Base-by-base conservation (phyloP, 2,113 vertebrate species). In the Burhinus bistriatus region DNA sequence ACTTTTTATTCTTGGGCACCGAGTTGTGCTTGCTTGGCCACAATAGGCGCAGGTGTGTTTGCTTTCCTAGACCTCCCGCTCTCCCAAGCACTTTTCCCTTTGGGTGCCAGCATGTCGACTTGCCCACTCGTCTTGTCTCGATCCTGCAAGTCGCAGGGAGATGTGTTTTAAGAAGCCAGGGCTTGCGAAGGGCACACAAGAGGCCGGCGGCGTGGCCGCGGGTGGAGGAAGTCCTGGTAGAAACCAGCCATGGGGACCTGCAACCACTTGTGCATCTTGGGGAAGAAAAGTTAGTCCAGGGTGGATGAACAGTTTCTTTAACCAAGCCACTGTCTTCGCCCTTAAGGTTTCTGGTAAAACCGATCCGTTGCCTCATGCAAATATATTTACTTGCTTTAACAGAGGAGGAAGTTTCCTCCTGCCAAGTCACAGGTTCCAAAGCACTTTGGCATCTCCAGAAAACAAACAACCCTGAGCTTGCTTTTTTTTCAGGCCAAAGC, bases 341-440 rank as follows among this genome's bases (percentile, higher is more conserved):
- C 77, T 84, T 23, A 6, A 38, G 70, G 25, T 58, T 95, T 90
- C 94, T 82, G 73, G 65, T 95, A 87, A 95, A 91, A 12, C 25
- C 5, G 1, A 42, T 16, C 15, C 0, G 3, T 51, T 25, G 47
- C 59, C 40, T 32, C 49, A 65, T 52, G 66, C 22, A 69, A 91
- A 82, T 38, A 10, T 4, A 44, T 91, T 95, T 86, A 70, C 58
- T 66, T 65, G 66, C 52, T 70, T 72, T 34, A 55, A 21, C 49
- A 18, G 70, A 95, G 2, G n/a, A 96, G 96, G 95, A 97, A 97
- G 58, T 3, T 0, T 91, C 81, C 40, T 79, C 54, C 64, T 97
- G 96, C 94, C 96, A 97, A 94, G 93, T 22, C 66, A 23, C 84
- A 85, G 73, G 62, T 73, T 87, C 81, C 78, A 83, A 72, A 91